Evolutionary conservation across 2,797 vertebrate genomes (phyloP), one percentile per base, ranked within the genome.

Genomic region (Iguana delicatissima): DNA sequence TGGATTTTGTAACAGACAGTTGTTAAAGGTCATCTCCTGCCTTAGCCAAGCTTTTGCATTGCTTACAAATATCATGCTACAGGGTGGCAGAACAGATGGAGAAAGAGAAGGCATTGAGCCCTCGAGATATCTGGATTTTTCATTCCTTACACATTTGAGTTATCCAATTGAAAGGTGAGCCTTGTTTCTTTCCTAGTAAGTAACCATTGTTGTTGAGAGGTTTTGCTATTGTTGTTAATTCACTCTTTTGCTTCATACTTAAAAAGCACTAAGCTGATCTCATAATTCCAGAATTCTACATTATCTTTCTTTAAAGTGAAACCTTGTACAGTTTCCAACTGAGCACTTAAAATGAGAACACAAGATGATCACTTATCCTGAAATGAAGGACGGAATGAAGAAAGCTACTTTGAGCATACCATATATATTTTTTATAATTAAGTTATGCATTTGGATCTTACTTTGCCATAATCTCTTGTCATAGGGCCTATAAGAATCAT

Each of bases 21-120:
- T 86, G 88, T 87, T 92, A 90, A 93, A 93, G 83, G 89, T 94
- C 94, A 94, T 90, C 69, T 89, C 94, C 84, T 91, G 89, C 0
- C 35, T 92, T 92, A 93, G 93, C 69, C 0, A 14, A 64, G 93
- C 94, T 92, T 82, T 80, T 81, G 91, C 84, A 77, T 86, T 73
- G 69, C 90, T 88, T 91, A 82, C 46, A 74, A 92, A 20, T 1
- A 69, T 0, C 88, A 13, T 0, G 1, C 88, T 82, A 86, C 84
- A 9, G 85, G 85, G 82, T 42, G 82, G 92, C 84, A 7, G 81
- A 88, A 67, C 91, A 89, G 26, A 86, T 87, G 81, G 73, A 35
- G 16, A 91, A 79, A 52, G 35, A 67, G 26, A 46, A 64, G 46
- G n/a, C 22, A 46, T 38, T 81, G n/a, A 57, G 52, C 52, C 55